Base-by-base conservation (phyloP, 2,113 vertebrate genomes). In the Gobiocypris rarus region DNA sequence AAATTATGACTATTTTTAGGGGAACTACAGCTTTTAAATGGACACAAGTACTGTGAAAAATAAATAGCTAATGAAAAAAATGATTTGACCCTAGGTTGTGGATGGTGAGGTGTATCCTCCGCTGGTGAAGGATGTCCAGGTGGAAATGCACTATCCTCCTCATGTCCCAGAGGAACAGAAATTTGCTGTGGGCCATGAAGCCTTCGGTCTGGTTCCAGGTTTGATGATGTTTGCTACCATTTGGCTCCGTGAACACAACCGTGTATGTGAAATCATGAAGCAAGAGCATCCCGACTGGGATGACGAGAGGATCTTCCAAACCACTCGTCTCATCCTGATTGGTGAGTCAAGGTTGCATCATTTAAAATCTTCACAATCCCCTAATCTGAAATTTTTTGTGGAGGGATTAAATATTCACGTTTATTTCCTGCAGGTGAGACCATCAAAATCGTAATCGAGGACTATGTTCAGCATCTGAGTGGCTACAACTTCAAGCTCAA, bases 361-460 rank as follows among this genome's bases (percentile, higher is more conserved):
- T 77, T 10, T 5, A 1, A 56, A 58, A 41, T 9, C 1, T 7
- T 31, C 15, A 38, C 38, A 38, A 7, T 38, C 38, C 38, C 6
- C 26, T 28, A 13, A 14, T 28, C 26, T n/a, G n/a, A n/a, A n/a
- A n/a, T n/a, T n/a, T n/a, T 41, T 69, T 5, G 19, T n/a, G 4
- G 9, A 70, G 9, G 4, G 17, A 61, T 50, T 50, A 17, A 80
- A 56, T 56, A 17, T 6, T 22, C 11, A 19, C 13, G 0, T 1
- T 14, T n/a, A 38, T 38, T 28, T 83, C 61, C 77, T 83, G 28
- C 67, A 99, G 98, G 98, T 78, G 97, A 99, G 87, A 99, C 98
- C 5, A 99, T 99, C 89, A 99, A 98, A 93, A 99, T 99, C 0
- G 97, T 99, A 63, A 98, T 99, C 1, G 98, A 99, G 89, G 98